Base-by-base conservation (phyloP, 2,113 vertebrate species). In the Anthoscopus minutus region DNA sequence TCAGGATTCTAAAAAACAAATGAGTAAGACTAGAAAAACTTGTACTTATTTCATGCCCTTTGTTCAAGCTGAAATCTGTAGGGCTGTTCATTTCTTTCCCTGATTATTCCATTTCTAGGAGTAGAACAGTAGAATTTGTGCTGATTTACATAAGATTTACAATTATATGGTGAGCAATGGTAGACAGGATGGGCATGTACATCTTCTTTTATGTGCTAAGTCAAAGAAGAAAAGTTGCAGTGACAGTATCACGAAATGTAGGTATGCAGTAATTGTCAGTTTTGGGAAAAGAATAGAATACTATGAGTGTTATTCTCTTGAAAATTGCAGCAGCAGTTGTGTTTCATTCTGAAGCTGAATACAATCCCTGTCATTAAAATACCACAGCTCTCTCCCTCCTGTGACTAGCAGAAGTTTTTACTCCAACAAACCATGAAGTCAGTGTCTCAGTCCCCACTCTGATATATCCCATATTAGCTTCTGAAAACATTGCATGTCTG, bases 291-390 rank as follows among this genome's bases (percentile, higher is more conserved):
- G 7, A 89, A 37, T 70, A 50, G 51, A 64, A 62, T 85, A 47
- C 42, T 38, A 7, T 51, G 62, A 77, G 25, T 37, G 18, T 24
- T 58, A 66, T 37, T 88, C 40, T 78, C 50, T 61, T 50, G n/a
- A 71, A 89, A 95, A 89, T 37, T 80, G 57, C 56, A 82, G 53
- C 51, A 76, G 57, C 33, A 84, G 11, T 18, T 93, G 86, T 87
- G 33, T 69, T 86, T 89, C n/a, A n/a, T 86, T 89, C 47, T 76
- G 47, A 89, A 54, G 30, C 18, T 54, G 15, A 78, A 27, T 48
- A 74, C 5, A 51, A 44, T 38, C 42, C 25, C 37, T 67, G 48
- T 51, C 42, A 86, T 66, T 79, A 72, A 81, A 65, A 50, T 16
- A 51, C 10, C 0, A 0, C 6, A 67, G 7, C 7, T 86, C 31